phyloP scores from a whole-genome alignment of 2,888 invertebrate species.

The Ellobium chinense region DNA sequence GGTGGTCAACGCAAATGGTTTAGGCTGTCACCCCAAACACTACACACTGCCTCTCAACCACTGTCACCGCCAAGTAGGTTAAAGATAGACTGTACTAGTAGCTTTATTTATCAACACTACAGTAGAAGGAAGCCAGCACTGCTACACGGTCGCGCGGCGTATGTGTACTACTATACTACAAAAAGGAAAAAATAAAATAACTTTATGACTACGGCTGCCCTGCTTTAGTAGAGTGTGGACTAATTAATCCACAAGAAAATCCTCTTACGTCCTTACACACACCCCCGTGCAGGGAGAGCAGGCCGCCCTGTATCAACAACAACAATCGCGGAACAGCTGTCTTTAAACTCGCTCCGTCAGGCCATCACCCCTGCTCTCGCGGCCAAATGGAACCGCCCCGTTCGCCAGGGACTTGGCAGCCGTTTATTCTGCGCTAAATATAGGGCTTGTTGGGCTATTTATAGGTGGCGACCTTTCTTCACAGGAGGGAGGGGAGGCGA shows the following conservation, averaged over 20 bases:
- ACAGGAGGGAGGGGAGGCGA: conserved; percentile 7
- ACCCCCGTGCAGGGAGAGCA: conserved; percentile 4
- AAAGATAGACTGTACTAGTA: too few species aligned
- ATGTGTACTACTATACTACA: not conserved
- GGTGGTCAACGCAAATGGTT: too few species aligned
- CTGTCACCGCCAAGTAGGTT: too few species aligned
- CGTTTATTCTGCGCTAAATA: conserved; percentile 41
- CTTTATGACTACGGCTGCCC: not conserved
- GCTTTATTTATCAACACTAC: too few species aligned
- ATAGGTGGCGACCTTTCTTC: conserved; percentile 24
- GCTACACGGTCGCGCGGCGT: not conserved
- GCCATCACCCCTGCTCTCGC: not conserved
- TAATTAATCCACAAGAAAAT: conserved; percentile 17
- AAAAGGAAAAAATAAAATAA: not conserved
- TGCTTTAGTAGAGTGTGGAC: conserved; percentile 1
- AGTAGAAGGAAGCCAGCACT: too few species aligned
- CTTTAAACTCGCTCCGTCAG: not conserved
- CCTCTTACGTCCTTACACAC: not conserved
- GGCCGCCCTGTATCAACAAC: not conserved
- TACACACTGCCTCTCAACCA: too few species aligned
- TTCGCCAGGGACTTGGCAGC: conserved; percentile 32
- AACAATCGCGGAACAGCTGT: not conserved
- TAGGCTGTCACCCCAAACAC: too few species aligned
- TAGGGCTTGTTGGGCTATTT: conserved; percentile 35
- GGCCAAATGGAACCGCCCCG: conserved; percentile 29